phyloP scores from a whole-genome alignment of 2,113 vertebrate species.

The Romanogobio albipinnatus region DNA sequence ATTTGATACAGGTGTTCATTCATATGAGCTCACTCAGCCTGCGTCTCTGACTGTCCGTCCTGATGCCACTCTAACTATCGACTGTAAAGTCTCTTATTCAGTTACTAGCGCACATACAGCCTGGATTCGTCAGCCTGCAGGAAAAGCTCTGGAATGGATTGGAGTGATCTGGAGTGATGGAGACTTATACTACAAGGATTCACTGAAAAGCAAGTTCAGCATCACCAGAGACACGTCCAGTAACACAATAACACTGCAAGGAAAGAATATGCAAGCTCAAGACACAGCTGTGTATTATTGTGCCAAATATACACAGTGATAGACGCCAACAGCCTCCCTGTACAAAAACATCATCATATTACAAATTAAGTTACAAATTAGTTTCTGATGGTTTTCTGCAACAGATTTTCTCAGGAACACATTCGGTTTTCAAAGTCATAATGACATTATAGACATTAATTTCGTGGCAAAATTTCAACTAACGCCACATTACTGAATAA shows the following conservation, averaged over 20 bases:
- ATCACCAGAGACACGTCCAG: slow-evolving; percentile 39
- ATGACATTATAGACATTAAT: no score
- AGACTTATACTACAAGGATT: neutral
- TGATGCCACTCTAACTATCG: no score
- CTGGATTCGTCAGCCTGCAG: no score
- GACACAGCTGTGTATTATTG: neutral
- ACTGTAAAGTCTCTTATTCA: no score
- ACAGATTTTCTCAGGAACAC: no score
- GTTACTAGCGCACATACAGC: no score
- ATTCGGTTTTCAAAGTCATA: slow-evolving; percentile 16
- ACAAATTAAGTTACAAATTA: no score
- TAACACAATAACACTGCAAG: slow-evolving; percentile 16
- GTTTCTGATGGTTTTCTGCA: no score
- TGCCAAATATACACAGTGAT: neutral
- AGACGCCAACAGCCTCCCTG: slow-evolving; percentile 33
- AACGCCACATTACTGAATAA: no score
- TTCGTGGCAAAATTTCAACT: no score
- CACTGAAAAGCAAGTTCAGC: slow-evolving; percentile 45
- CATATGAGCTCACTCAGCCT: slow-evolving; percentile 54
- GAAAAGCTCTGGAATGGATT: neutral
- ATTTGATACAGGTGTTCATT: slow-evolving; percentile 16
- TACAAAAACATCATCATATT: neutral
- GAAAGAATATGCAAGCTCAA: neutral
- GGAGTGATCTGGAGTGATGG: rapidly evolving
- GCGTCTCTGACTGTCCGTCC: neutral